Evolutionary conservation across 2,888 invertebrate genomes (phyloP).

Genomic region (Parnassius smintheus): DNA sequence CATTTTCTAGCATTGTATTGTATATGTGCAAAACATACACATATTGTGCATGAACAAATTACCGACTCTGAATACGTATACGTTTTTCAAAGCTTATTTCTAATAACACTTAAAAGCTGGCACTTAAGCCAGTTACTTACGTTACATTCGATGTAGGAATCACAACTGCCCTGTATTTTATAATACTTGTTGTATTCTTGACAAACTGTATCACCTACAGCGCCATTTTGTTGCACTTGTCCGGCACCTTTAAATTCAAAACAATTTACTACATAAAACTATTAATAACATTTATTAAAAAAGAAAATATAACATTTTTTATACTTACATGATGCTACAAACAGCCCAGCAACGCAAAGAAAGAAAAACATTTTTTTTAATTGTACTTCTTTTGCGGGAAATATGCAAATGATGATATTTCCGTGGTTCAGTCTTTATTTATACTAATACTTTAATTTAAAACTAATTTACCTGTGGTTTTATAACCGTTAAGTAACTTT

Average conservation of each 20-base stretch:
- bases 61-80: too few species aligned
- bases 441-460: background rate
- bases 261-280: background rate
- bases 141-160: conserved; percentile 84
- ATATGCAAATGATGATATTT: too few species aligned
- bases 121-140: conserved; percentile 46
- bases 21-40: too few species aligned
- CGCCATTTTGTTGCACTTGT: background rate
- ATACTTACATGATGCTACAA: conserved; percentile 25
- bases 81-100: too few species aligned
- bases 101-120: too few species aligned
- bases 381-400: too few species aligned
- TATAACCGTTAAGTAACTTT: too few species aligned
- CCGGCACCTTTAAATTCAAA: background rate
- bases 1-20: too few species aligned
- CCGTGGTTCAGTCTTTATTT: background rate
- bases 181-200: conserved; percentile 67
- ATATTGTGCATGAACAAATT: too few species aligned
- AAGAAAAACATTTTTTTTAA: conserved; percentile 14
- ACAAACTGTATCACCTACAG: conserved; percentile 11
- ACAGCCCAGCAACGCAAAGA: conserved; percentile 3
- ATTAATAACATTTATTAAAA: too few species aligned
- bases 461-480: too few species aligned
- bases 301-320: background rate
- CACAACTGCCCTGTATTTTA: conserved; percentile 83